Evolutionary conservation across 1,140 invertebrate genomes (phyloP), one percentile per base, ranked within the genome.

Genomic region (Papilio glaucus): DNA sequence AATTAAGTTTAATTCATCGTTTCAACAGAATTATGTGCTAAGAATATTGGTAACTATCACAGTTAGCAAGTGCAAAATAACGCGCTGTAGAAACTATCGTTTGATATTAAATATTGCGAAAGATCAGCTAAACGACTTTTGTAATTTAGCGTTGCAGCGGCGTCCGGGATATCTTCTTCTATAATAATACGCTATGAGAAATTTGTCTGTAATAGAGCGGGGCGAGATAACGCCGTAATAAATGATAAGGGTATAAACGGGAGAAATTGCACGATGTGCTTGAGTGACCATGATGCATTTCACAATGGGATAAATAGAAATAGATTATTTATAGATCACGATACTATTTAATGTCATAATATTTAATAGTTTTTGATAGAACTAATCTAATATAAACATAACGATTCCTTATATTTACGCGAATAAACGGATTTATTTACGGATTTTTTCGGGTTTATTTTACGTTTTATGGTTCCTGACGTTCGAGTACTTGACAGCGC

Each of bases 181-280:
- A 62, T 83, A 81, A 83, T 83, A 83, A 83, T 83, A 80, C 76
- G 71, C 77, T 72, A 78, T 78, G 76, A 75, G 77, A 83, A 79
- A 81, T 81, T 81, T 79, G 78, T 74, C 49, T 65, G 69, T 68
- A 69, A 69, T 69, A 69, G 69, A 76, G 65, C 73, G 65, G 75
- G 71, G 72, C 72, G 69, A 79, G 79, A 81, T 80, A 78, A 76
- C 67, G 62, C 26, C 67, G 75, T 77, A 77, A 81, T 83, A 81
- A 81, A 83, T 83, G 81, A 81, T 83, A 83, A 83, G 81, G 77
- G 77, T 79, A 81, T 79, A 73, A 78, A 77, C 75, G 72, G 75
- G 74, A 72, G 75, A 77, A 72, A 78, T 78, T 73, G 74, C 76
- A 78, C 77, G 75, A 33, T n/a, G n/a, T n/a, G n/a, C 71, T 77